Evolutionary conservation across 2,113 vertebrate species (phyloP).

Genomic region (Mugil cephalus): DNA sequence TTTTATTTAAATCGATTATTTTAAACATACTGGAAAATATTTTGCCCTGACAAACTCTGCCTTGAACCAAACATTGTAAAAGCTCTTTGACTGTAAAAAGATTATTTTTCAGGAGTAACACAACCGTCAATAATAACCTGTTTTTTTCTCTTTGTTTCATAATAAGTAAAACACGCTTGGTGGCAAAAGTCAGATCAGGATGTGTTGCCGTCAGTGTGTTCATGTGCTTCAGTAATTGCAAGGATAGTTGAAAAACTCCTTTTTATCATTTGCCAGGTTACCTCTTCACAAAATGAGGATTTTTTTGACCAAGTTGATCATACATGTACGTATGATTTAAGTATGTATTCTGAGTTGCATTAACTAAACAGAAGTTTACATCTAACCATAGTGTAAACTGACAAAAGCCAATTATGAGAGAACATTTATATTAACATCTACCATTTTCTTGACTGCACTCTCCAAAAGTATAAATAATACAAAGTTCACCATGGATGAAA

Average conservation of each 20-base stretch:
- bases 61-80: slow-evolving; percentile 38
- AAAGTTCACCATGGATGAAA: slow-evolving; percentile 14
- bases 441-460: slow-evolving; percentile 1
- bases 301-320: no score
- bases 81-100: no score
- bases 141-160: slow-evolving; percentile 30
- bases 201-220: background rate
- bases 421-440: background rate
- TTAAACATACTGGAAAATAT: slow-evolving; percentile 9
- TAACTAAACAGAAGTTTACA: background rate
- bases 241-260: slow-evolving; percentile 3
- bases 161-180: slow-evolving; percentile 34
- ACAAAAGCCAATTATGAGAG: slow-evolving; percentile 1
- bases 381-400: background rate
- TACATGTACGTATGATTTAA: no score
- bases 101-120: slow-evolving; percentile 40
- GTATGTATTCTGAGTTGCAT: no score
- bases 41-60: slow-evolving; percentile 22
- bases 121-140: slow-evolving; percentile 20
- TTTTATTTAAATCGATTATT: no score
- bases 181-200: slow-evolving; percentile 12
- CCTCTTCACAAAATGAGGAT: slow-evolving; percentile 5
- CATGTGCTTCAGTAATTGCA: background rate
- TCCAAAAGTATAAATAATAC: slow-evolving; percentile 58
- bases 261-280: slow-evolving; percentile 30